Conservation (phyloP, 2,888 invertebrate genomes). For the Aricia artaxerxes region DNA sequence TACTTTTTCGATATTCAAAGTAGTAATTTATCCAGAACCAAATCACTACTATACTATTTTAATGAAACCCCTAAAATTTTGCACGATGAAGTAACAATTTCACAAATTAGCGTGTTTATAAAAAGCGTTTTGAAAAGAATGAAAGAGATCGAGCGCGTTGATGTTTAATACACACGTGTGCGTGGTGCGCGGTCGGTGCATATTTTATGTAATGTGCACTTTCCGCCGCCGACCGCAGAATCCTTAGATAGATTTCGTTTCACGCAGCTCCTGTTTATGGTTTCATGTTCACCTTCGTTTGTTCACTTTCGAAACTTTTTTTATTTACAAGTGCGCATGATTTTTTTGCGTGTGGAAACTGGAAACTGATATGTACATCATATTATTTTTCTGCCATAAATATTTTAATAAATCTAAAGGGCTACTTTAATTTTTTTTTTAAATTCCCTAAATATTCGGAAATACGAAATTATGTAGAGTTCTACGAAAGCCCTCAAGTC, state of each 20-base stretch:
- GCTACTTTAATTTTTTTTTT: background rate
- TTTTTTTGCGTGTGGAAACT: background rate
- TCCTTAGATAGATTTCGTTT: constrained; percentile 56
- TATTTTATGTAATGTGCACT: constrained; percentile 38
- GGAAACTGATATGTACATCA: background rate
- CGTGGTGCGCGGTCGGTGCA: constrained; percentile 21
- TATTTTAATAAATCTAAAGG: background rate
- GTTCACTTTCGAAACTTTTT: constrained; percentile 62
- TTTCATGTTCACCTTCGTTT: constrained; percentile 58
- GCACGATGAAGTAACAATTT: background rate
- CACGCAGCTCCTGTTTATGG: constrained; percentile 57
- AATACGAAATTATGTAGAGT: background rate
- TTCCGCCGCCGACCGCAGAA: constrained; percentile 56
- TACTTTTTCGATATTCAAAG: no score
- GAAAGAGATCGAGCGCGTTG: constrained; percentile 57
- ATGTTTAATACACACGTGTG: constrained; percentile 19
- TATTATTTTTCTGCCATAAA: background rate
- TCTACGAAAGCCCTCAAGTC: background rate
- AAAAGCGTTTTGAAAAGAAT: constrained; percentile 49
- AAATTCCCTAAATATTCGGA: no score
- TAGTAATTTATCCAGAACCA: background rate
- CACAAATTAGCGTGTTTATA: background rate
- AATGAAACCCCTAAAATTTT: background rate
- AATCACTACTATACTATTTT: background rate
- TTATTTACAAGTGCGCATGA: constrained; percentile 38